Evolutionary conservation across 2,888 invertebrate genomes (phyloP).

Genomic region (Pachydiplax longipennis): DNA sequence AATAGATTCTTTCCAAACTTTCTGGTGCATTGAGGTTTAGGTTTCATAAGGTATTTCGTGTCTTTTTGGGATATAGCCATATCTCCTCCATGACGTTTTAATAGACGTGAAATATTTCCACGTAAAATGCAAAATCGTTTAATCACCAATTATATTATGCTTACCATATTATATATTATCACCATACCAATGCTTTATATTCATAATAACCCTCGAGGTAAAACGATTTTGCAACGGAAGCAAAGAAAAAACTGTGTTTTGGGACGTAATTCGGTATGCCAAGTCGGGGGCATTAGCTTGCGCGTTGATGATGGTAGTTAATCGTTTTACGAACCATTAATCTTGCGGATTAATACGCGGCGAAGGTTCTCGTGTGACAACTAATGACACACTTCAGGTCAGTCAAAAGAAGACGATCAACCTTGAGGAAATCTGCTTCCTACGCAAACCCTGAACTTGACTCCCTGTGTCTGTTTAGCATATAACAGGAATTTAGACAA

Average conservation of each 20-base stretch:
- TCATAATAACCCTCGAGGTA: not conserved
- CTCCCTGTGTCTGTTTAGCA: not conserved
- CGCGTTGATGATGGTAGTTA: conserved; percentile 21
- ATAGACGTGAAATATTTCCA: not conserved
- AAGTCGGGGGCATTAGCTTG: not conserved
- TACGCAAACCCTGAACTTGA: conserved; percentile 40
- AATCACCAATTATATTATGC: not conserved
- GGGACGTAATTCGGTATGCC: not conserved
- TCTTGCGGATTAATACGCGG: conserved; percentile 12
- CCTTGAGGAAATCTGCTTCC: not conserved
- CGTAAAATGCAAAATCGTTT: not conserved
- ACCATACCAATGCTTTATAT: not conserved
- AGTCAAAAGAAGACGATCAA: not conserved
- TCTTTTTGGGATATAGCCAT: not conserved
- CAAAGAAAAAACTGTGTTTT: not conserved
- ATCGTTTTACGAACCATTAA: conserved; percentile 26
- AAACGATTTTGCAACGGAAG: not conserved
- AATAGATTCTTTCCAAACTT: too few species aligned
- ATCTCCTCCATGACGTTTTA: not conserved
- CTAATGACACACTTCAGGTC: conserved; percentile 37
- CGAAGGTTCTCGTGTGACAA: conserved; percentile 38
- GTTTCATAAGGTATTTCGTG: too few species aligned
- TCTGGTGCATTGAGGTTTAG: too few species aligned
- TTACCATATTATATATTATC: too few species aligned
- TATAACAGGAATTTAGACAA: conserved; percentile 8